phyloP scores from a whole-genome alignment of 2,113 vertebrate genomes.

The Melanocharis versteri region DNA sequence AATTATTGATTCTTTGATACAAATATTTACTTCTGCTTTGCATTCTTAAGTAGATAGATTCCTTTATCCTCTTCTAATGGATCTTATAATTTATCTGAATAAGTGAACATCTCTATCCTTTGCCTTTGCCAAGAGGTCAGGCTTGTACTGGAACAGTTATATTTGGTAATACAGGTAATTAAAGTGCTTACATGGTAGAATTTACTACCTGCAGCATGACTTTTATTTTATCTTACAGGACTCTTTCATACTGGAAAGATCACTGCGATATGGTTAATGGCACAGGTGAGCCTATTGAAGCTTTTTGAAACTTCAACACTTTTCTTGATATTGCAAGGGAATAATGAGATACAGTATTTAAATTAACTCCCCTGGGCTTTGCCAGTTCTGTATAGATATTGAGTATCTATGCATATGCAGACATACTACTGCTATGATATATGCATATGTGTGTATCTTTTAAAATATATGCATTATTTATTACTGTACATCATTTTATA shows the following conservation, averaged over 20 bases:
- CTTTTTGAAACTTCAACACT: not conserved
- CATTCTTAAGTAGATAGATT: not conserved
- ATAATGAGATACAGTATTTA: not conserved
- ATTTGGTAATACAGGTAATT: not conserved
- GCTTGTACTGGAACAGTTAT: not conserved
- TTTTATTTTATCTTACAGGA: slow-evolving; percentile 68
- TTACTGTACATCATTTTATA: not conserved
- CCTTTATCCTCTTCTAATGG: not conserved
- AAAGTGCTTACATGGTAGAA: not conserved
- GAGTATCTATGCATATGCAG: not conserved
- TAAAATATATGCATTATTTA: not conserved
- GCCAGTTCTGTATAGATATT: not conserved
- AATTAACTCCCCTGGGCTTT: not conserved
- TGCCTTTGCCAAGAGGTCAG: not conserved
- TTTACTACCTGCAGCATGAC: not conserved
- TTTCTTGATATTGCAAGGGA: not conserved
- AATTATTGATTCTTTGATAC: not conserved
- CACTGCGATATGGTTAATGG: slow-evolving; percentile 93
- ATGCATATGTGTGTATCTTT: not conserved
- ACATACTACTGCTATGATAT: not conserved
- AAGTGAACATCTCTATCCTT: not conserved
- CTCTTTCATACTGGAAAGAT: slow-evolving; percentile 79
- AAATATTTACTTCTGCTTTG: not conserved
- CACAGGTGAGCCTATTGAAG: slow-evolving; percentile 78
- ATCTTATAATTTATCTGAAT: not conserved